Percentiles rank a stretch among this genome's conserved stretches.
Conservation (phyloP, 2,797 vertebrate genomes). For the Picus viridis region DNA sequence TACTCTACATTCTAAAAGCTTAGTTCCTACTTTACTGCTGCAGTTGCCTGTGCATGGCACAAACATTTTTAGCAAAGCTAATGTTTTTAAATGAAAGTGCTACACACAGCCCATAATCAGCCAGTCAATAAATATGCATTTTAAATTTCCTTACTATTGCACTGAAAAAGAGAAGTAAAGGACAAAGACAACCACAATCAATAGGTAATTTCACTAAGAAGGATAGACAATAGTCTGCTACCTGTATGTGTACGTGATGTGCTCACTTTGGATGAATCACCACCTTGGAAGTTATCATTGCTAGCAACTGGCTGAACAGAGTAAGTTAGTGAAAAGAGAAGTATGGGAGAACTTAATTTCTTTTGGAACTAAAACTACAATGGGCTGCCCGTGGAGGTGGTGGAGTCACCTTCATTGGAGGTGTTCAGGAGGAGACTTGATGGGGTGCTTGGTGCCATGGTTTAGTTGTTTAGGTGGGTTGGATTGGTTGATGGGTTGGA, state of each 20-base stretch:
- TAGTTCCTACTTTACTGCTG: neutral
- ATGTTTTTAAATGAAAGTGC: constrained; percentile 15
- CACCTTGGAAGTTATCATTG: neutral
- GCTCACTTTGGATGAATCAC: neutral
- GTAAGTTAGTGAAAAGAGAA: neutral
- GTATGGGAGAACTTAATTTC: neutral
- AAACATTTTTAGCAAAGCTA: constrained; percentile 13
- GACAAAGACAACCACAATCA: neutral
- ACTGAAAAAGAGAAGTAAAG: constrained; percentile 16
- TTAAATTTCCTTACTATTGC: constrained; percentile 25
- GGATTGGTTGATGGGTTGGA: no score
- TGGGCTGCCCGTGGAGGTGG: no score
- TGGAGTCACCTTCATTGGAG: no score
- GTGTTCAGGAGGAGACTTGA: no score
- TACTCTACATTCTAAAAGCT: neutral
- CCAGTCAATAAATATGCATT: constrained; percentile 25
- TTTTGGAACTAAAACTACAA: neutral
- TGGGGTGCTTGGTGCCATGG: no score
- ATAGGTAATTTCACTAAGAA: constrained; percentile 43
- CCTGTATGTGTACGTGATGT: neutral
- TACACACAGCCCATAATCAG: neutral
- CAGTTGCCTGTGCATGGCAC: neutral
- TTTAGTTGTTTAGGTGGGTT: no score
- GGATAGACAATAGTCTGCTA: neutral
- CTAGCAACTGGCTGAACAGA: neutral